Base-by-base conservation (phyloP, 2,888 invertebrate species). In the Marasmarcha lunaedactyla region DNA sequence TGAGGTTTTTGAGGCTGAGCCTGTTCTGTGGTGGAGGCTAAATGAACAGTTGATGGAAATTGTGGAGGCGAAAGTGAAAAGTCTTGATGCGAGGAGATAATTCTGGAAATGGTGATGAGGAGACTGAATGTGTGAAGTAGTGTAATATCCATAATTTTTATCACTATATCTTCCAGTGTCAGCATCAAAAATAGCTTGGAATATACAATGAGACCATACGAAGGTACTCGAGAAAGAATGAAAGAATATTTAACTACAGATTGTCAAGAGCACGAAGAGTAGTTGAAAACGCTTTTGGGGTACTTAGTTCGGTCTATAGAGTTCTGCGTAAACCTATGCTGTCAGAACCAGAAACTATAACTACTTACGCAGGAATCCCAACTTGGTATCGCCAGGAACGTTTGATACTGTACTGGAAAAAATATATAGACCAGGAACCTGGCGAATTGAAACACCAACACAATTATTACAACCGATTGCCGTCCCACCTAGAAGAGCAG, bases 201-300 rank as follows among this genome's bases (percentile, higher is more conserved):
- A 45, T 46, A 50, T 37, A 48, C 45, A 15, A 45, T 50, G 46
- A 52, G 46, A 48, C 49, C 50, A 14, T 50, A 40, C 35, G 35
- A 47, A 34, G 46, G 48, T 2, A 35, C 36, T 13, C 46, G 40
- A 43, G 42, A 50, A 38, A 45, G 42, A 15, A 48, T 12, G 48
- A 50, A 45, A 47, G 44, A 42, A 47, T 55, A 25, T 57, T 54
- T 45, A 59, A 61, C 39, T 57, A 56, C 37, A 39, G 55, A 11
- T 43, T 54, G 15, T 49, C 41, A 15, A 35, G 48, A 44, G 46
- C 42, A 35, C 45, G 54, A 37, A 44, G 51, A 37, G 48, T 54
- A 15, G 49, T 56, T 14, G 57, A 59, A 47, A 49, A 49, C 41
- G 44, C 46, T 25, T 50, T 47, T 42, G 50, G 47, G 4, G 46